Base-by-base conservation (phyloP, 2,888 invertebrate species). In the Punctoribates punctum region DNA sequence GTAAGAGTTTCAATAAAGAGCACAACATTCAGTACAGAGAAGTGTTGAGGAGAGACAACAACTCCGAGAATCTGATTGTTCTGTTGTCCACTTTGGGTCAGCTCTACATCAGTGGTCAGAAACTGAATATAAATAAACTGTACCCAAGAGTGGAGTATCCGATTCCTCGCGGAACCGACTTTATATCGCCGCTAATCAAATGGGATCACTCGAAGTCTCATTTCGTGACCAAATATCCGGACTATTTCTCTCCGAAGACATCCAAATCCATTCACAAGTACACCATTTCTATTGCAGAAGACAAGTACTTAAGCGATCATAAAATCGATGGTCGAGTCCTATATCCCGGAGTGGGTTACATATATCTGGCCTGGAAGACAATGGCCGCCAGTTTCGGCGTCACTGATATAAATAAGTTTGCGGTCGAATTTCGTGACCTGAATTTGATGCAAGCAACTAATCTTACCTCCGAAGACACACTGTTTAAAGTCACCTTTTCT, bases 311-410 rank as follows among this genome's bases (percentile, higher is more conserved):
- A 78, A 85, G 88, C 75, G 94, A 92, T 0, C 95, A 87, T 81
- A 81, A 81, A 78, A 86, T 87, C 78, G 87, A 87, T 81, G 87
- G 87, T 3, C 82, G 86, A 67, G 84, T 85, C 23, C 81, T 87
- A 67, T 87, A 84, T 80, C 87, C 87, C 48, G 86, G 86, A 65
- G 86, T 86, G 20, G 85, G 84, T 65, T 84, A 84, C 79, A 81
- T 86, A 80, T 83, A 89, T 0, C 85, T 94, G 23, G 92, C 91
- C 2, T 94, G 94, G 94, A 90, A 90, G 83, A 91, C 92, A 0
- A 88, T 91, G 81, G 85, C 86, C 4, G 11, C 5, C 11, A 34
- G 17, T 42, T 9, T 38, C 1, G 34, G 46, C 15, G 15, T 17
- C 1, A 27, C 57, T 25, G 74, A 73, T 29, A 11, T 73, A 8